Percentiles rank a stretch among this genome's conserved stretches.
Evolutionary conservation across 2,888 invertebrate species (phyloP).

Genomic region (Mimumesa dahlbomi): DNA sequence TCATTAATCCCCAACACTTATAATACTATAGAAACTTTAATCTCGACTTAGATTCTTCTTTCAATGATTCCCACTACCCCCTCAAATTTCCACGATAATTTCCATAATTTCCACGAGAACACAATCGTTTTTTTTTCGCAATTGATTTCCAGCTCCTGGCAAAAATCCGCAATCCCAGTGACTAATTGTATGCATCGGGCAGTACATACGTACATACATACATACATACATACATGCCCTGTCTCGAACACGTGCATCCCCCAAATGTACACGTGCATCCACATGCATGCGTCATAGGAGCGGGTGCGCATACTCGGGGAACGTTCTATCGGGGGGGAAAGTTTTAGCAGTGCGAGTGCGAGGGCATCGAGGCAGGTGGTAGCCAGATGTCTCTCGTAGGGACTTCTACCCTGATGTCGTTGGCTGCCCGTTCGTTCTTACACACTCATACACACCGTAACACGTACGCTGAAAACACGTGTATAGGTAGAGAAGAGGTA

Average conservation of each 20-base stretch:
- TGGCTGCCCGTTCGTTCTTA: constrained; percentile 48
- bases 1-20: no score
- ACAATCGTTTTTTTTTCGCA: no score
- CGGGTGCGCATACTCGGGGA: constrained; percentile 61
- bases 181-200: neutral
- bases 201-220: neutral
- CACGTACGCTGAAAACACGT: neutral
- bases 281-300: constrained; percentile 61
- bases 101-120: no score
- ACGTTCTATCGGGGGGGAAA: constrained; percentile 63
- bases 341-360: constrained; percentile 67
- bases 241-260: constrained; percentile 32
- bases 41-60: no score
- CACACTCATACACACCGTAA: constrained; percentile 26
- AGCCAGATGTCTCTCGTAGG: constrained; percentile 78
- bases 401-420: constrained; percentile 73
- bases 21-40: no score
- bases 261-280: constrained; percentile 36
- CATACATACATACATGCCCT: no score
- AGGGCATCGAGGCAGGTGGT: constrained; percentile 79
- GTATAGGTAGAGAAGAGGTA: constrained; percentile 11
- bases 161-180: neutral
- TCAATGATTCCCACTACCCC: no score
- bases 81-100: no score
- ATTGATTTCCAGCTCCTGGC: no score